Conservation (phyloP, 30 jellyfish, hydroid and myxozoan genomes). For the Phacellophora camtschatica region DNA sequence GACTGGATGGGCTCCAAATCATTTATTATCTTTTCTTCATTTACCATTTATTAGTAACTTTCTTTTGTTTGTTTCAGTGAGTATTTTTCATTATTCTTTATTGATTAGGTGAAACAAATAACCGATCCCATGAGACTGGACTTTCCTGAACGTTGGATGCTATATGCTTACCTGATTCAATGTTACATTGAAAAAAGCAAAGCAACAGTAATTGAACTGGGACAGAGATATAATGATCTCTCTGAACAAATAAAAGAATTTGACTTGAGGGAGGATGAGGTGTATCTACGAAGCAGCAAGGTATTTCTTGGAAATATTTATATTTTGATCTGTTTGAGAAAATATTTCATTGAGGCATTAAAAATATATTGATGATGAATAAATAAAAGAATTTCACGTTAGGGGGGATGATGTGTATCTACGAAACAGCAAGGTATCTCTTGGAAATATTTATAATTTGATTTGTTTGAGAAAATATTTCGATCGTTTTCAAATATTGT, state of each 20-base stretch:
- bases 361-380: no score
- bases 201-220: background rate
- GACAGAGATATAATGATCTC: slow-evolving; percentile 55
- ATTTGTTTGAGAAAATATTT: no score
- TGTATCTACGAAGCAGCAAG: slow-evolving; percentile 15
- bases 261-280: slow-evolving; percentile 55
- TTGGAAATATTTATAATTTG: no score
- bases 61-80: no score
- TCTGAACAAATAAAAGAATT: slow-evolving; percentile 54
- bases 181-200: background rate
- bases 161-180: slow-evolving; percentile 49
- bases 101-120: slow-evolving; percentile 9
- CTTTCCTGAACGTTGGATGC: slow-evolving; percentile 66
- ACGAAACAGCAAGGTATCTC: slow-evolving; percentile 9
- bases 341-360: no score
- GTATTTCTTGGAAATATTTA: no score
- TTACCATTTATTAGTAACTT: no score
- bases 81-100: no score
- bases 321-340: no score
- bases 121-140: slow-evolving; percentile 59
- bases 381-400: slow-evolving; percentile 34
- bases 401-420: slow-evolving; percentile 57
- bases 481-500: no score
- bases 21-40: no score
- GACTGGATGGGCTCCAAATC: no score